Percentiles rank a stretch among this genome's conserved stretches.
phyloP scores from a whole-genome alignment of 2,113 vertebrate species.

The Athene noctua region DNA sequence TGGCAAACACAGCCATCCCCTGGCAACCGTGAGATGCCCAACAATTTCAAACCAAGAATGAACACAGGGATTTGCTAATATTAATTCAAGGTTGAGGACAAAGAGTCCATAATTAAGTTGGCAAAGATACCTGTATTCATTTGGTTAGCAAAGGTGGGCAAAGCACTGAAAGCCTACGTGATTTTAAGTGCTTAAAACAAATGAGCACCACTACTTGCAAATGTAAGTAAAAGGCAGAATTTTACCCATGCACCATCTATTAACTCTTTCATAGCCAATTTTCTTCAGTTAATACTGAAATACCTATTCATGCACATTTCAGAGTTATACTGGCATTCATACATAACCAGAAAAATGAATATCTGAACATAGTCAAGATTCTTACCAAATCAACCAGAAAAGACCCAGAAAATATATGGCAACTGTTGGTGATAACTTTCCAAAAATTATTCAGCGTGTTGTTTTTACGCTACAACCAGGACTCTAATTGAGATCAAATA shows the following conservation, averaged over 20 bases:
- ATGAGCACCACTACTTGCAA: not conserved
- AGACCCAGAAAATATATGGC: not conserved
- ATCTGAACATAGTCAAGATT: not conserved
- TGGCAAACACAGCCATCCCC: not conserved
- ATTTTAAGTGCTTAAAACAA: not conserved
- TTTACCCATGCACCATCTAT: not conserved
- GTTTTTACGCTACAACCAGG: not conserved
- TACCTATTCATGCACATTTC: not conserved
- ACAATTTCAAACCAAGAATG: not conserved
- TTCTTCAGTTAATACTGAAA: not conserved
- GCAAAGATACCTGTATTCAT: not conserved
- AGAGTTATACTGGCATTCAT: not conserved
- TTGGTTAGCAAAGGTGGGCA: not conserved
- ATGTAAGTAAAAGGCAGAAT: not conserved
- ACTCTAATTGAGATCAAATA: not conserved
- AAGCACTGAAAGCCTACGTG: not conserved
- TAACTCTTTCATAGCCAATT: not conserved
- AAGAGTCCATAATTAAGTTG: not conserved
- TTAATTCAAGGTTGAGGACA: not conserved
- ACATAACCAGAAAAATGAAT: not conserved
- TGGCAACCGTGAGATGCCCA: fast-evolving
- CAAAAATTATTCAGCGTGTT: not conserved
- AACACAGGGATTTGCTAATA: not conserved
- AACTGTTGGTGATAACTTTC: not conserved
- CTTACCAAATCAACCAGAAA: not conserved